Percentiles rank a stretch among this genome's conserved stretches.
Conservation (phyloP, 2,113 vertebrate genomes). For the Atractosteus spatula region DNA sequence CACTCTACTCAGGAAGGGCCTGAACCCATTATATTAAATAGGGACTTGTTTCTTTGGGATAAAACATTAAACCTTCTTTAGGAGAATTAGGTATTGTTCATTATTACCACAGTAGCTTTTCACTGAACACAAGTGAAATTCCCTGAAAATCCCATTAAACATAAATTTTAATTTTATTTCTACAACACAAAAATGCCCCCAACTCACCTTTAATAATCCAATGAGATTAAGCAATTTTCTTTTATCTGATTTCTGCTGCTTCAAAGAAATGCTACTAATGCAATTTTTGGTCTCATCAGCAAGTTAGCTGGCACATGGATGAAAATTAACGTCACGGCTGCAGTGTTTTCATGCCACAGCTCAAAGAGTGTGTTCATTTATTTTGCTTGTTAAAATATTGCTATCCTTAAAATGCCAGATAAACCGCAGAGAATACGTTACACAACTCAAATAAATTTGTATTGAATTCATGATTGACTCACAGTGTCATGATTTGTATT, state of each 20-base stretch:
- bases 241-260: slow-evolving; percentile 32
- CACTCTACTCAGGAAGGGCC: slow-evolving; percentile 33
- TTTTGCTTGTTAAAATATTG: not conserved
- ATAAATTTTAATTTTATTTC: slow-evolving; percentile 68
- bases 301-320: not conserved
- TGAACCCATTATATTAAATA: slow-evolving; percentile 21
- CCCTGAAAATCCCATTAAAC: slow-evolving; percentile 66
- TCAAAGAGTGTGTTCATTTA: not conserved
- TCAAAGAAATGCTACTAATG: slow-evolving; percentile 1
- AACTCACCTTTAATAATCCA: slow-evolving; percentile 63
- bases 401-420: too few relatives aligned
- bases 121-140: slow-evolving; percentile 55
- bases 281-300: not conserved
- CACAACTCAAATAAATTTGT: too few relatives aligned
- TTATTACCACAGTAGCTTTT: slow-evolving; percentile 61
- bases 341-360: not conserved
- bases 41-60: slow-evolving; percentile 29
- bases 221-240: slow-evolving; percentile 59
- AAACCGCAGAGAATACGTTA: too few relatives aligned
- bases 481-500: not conserved
- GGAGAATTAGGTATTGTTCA: slow-evolving; percentile 71
- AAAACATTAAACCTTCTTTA: slow-evolving; percentile 69
- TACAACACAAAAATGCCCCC: slow-evolving; percentile 57
- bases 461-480: too few relatives aligned
- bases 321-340: not conserved